Conservation (phyloP, 1,140 invertebrate species). For the Plectrocnemia conspersa region DNA sequence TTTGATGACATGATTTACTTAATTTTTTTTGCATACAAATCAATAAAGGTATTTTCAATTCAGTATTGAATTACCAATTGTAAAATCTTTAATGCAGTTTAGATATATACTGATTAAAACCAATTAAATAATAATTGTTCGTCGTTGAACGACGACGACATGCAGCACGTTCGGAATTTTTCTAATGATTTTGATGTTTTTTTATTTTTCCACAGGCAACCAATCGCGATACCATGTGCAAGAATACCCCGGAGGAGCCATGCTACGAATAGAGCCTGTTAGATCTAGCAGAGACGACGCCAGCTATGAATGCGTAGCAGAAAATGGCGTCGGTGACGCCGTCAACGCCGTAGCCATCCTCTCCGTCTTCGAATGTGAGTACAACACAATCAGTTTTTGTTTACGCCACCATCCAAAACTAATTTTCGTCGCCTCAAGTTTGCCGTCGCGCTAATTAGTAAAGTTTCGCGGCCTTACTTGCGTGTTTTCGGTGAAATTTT, state of each 20-base stretch:
- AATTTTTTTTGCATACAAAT: no score
- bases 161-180: no score
- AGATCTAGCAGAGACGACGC: slow-evolving; percentile 77
- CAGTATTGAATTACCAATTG: no score
- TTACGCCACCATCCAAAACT: background rate
- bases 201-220: no score
- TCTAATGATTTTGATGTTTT: no score
- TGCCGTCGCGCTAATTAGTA: slow-evolving; percentile 29
- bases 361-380: slow-evolving; percentile 82
- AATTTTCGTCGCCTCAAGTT: no score
- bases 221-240: slow-evolving; percentile 71
- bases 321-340: slow-evolving; percentile 93
- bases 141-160: no score
- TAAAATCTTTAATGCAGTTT: no score
- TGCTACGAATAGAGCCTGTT: slow-evolving; percentile 90
- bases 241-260: slow-evolving; percentile 67
- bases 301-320: slow-evolving; percentile 91
- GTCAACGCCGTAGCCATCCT: slow-evolving; percentile 84
- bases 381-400: background rate
- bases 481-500: slow-evolving; percentile 20
- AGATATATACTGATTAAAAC: no score
- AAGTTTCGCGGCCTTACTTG: slow-evolving; percentile 12
- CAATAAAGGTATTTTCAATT: no score
- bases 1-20: no score
- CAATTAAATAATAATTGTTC: no score